These are phyloP conservation scores for Hymenopus coronatus DNA, from an alignment of 2,888 invertebrate genomes.

Conservation along the genomic window DNA sequence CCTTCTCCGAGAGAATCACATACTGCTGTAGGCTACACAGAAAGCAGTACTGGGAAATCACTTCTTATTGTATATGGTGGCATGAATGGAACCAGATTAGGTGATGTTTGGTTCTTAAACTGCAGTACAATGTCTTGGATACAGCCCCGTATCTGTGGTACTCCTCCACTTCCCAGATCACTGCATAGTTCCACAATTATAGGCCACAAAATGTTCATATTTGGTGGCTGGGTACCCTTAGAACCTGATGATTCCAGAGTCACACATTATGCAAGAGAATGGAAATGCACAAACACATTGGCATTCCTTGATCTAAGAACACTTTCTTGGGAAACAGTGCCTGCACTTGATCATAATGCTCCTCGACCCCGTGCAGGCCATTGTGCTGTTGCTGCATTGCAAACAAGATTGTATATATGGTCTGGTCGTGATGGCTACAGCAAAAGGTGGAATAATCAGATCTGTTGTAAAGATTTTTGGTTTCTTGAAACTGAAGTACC, in stretches of 20 bases:
- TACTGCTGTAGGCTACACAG: background rate
- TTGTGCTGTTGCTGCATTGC: conserved; percentile 87
- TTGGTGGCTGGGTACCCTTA: conserved; percentile 98
- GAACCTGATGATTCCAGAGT: conserved; percentile 89
- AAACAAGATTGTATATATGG: conserved; percentile 94
- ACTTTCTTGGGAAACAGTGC: conserved; percentile 89
- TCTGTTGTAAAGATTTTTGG: conserved; percentile 95
- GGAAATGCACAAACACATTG: conserved; percentile 98
- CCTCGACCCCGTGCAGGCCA: conserved; percentile 96
- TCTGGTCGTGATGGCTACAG: conserved; percentile 97
- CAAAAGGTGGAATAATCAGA: conserved; percentile 99
- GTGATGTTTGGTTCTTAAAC: background rate
- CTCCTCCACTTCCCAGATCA: conserved; percentile 88
- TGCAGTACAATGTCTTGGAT: conserved; percentile 83
- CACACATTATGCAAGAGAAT: conserved; percentile 92
- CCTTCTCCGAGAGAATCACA: background rate
- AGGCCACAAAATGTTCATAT: conserved; percentile 94
- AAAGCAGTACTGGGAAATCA: background rate
- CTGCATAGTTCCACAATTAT: conserved; percentile 95
- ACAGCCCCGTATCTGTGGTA: conserved; percentile 80
- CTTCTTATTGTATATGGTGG: background rate
- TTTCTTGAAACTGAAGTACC: conserved; percentile 93
- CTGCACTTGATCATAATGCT: conserved; percentile 78
- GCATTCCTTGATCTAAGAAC: conserved; percentile 87
- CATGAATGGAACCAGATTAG: background rate